Conservation (phyloP, 2,113 vertebrate genomes). For the Notothenia rossii region DNA sequence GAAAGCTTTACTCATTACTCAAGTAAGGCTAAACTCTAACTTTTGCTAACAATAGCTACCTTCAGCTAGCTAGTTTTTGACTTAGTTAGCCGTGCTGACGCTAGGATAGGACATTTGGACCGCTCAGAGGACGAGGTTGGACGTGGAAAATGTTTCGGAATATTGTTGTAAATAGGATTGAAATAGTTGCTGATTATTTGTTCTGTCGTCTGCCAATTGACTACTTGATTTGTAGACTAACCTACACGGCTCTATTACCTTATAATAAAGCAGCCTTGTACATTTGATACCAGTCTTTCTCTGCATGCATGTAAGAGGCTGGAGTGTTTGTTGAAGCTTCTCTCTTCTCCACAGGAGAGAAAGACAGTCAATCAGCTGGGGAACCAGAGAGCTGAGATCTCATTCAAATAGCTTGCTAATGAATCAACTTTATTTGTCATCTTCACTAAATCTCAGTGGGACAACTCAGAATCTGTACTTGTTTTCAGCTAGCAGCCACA, state of each 20-base stretch:
- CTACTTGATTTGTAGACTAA: neutral
- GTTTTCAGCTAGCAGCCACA: constrained; percentile 28
- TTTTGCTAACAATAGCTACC: too few relatives aligned
- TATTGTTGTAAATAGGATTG: neutral
- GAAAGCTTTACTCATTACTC: too few relatives aligned
- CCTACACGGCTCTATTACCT: neutral
- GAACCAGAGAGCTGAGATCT: constrained; percentile 56
- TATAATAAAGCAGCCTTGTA: neutral
- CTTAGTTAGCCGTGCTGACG: too few relatives aligned
- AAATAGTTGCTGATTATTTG: neutral
- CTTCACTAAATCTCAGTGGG: constrained; percentile 42
- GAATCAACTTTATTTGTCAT: constrained; percentile 69
- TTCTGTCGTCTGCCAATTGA: neutral
- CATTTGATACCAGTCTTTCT: neutral
- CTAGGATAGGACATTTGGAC: too few relatives aligned
- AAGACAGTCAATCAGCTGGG: constrained; percentile 57
- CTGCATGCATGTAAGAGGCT: neutral
- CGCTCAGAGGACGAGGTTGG: too few relatives aligned
- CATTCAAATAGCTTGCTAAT: constrained; percentile 72
- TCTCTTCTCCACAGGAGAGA: constrained; percentile 35
- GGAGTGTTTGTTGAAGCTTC: constrained; percentile 38
- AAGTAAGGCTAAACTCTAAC: too few relatives aligned
- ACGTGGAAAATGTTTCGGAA: neutral
- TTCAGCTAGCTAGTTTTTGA: too few relatives aligned
- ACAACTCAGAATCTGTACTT: constrained; percentile 22